Evolutionary conservation across 1,140 invertebrate genomes (phyloP), one percentile per base, ranked within the genome.

Genomic region (Bombus vancouverensis): DNA sequence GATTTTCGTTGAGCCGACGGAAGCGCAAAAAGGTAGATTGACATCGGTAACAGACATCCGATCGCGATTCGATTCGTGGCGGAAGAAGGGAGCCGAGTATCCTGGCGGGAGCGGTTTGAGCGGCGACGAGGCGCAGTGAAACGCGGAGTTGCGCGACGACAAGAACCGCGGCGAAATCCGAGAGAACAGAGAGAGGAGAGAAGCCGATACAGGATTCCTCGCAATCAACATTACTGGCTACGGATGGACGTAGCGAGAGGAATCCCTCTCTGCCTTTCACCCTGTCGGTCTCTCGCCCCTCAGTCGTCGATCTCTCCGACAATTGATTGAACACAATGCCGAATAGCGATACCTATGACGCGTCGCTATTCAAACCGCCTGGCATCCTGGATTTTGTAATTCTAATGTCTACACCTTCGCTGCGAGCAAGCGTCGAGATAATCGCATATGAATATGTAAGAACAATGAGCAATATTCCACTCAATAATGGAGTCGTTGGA

Each of bases 171-270:
- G n/a, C 53, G 72, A n/a, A 28, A 25, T n/a, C 15, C 59, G 22
- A 70, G 85, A 89, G 83, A 59, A 59, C 62, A 32, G 77, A 78
- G 37, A n/a, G 83, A 42, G 75, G 65, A 85, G 71, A 83, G 86
- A 75, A 72, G 53, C 65, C 86, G 82, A 89, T 82, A 88, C 86
- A 37, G 83, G 86, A 93, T 93, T 92, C 91, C 90, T 77, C 47
- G 87, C 92, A 93, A 93, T 92, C 92, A 91, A 91, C 92, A 85
- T 92, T 91, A 87, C 90, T 88, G 84, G 10, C 84, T 53, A 66
- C 71, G 81, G 72, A 78, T 85, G 37, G 70, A 78, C 73, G 81
- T 82, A 85, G 79, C n/a, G 79, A 89, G 82, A 82, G 78, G 66
- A 79, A 90, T 89, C 78, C 73, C 83, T 68, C 34, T 44, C 57